A percentile compares a stretch with the other conserved stretches of the same genome.
Conservation (phyloP, 1,140 invertebrate genomes). For the Mamestra configurata region DNA sequence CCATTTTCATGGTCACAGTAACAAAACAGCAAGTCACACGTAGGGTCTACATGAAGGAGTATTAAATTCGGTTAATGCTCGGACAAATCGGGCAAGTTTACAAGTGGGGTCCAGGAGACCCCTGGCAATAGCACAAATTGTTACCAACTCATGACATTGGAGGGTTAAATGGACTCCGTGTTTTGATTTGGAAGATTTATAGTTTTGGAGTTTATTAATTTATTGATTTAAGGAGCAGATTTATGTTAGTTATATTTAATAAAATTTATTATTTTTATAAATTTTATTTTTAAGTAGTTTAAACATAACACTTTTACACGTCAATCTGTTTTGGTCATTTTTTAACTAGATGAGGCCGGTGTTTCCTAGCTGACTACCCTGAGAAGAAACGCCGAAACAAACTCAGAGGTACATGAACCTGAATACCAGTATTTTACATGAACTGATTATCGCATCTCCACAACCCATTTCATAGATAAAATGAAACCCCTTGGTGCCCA, state of each 20-base stretch:
- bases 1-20: conserved; percentile 42
- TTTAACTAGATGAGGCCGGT: too few relatives aligned
- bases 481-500: too few relatives aligned
- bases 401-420: too few relatives aligned
- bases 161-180: conserved; percentile 47
- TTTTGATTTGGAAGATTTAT: conserved; percentile 55
- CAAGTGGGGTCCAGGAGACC: conserved; percentile 54
- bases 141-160: conserved; percentile 41
- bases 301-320: too few relatives aligned
- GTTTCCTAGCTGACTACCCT: too few relatives aligned
- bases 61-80: conserved; percentile 60
- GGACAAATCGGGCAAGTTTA: conserved; percentile 58
- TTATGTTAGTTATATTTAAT: neutral
- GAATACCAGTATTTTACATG: too few relatives aligned
- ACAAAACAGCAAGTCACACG: conserved; percentile 55
- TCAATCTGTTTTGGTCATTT: too few relatives aligned
- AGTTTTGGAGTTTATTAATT: neutral
- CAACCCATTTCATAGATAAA: too few relatives aligned
- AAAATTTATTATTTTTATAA: neutral
- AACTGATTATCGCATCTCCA: too few relatives aligned
- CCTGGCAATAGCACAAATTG: conserved; percentile 53
- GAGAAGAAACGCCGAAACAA: too few relatives aligned
- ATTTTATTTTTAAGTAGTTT: too few relatives aligned
- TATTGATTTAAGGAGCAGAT: neutral
- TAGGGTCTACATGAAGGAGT: conserved; percentile 48